phyloP scores from a whole-genome alignment of 2,113 vertebrate genomes.

The Colossoma macropomum region DNA sequence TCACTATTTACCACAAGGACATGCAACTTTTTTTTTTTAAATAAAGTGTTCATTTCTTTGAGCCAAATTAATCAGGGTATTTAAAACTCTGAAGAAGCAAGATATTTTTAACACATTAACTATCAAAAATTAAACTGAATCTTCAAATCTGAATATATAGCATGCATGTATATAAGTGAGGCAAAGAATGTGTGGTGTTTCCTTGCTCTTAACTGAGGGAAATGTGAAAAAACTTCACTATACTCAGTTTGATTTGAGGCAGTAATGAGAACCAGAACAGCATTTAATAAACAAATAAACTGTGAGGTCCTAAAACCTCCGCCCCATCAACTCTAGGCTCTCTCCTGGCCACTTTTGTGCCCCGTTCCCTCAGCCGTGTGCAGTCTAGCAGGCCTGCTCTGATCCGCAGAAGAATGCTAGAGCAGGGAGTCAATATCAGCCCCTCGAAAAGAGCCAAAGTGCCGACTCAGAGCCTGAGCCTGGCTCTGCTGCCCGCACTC shows the following conservation, averaged over 20 bases:
- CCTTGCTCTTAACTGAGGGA: background rate
- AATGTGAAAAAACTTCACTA: background rate
- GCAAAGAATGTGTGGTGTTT: background rate
- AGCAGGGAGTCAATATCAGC: conserved; percentile 78
- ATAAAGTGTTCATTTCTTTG: too few species aligned
- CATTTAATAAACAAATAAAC: conserved; percentile 3
- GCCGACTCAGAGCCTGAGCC: conserved; percentile 41
- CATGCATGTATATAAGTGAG: too few species aligned
- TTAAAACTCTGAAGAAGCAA: too few species aligned
- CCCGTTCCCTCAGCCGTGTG: conserved; percentile 4
- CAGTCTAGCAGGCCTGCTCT: conserved; percentile 67
- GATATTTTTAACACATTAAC: too few species aligned
- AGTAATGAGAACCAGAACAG: background rate
- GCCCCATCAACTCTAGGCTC: background rate
- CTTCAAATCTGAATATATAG: too few species aligned
- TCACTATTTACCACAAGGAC: too few species aligned
- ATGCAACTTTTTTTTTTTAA: too few species aligned
- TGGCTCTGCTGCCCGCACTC: conserved; percentile 31
- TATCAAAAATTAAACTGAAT: too few species aligned
- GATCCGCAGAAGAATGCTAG: conserved; percentile 77
- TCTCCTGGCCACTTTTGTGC: conserved; percentile 8
- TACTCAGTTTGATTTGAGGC: background rate
- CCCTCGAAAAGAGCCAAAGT: conserved; percentile 62
- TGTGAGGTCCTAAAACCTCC: conserved; percentile 3
- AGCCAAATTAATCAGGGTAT: too few species aligned